These are phyloP conservation scores for Monochamus alternatus DNA, from an alignment of 2,888 invertebrate species.

Conservation along the genomic window DNA sequence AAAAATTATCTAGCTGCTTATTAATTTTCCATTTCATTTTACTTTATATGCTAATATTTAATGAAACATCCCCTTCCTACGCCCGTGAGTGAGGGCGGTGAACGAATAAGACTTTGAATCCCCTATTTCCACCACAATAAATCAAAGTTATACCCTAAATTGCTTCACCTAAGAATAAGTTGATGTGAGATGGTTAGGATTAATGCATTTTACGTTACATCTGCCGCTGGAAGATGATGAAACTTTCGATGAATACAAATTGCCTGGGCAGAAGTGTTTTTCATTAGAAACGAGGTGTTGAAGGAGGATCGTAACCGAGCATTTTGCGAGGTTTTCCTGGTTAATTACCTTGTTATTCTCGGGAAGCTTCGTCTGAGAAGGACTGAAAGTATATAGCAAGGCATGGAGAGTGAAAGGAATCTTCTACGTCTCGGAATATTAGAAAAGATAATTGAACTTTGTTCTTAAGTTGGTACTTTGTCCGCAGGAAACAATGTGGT, in stretches of 20 bases:
- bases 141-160: conserved; percentile 53
- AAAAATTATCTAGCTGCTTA: neutral
- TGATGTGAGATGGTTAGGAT: conserved; percentile 52
- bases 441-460: conserved; percentile 34
- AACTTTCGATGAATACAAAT: conserved; percentile 59
- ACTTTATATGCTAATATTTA: neutral
- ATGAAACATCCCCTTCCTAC: conserved; percentile 5
- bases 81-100: conserved; percentile 15
- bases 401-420: conserved; percentile 23
- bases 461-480: conserved; percentile 7
- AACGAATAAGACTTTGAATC: conserved; percentile 38
- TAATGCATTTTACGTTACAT: conserved; percentile 56
- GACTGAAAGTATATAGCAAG: conserved; percentile 14
- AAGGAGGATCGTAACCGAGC: conserved; percentile 32
- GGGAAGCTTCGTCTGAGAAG: conserved; percentile 19
- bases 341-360: conserved; percentile 39
- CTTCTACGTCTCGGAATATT: conserved; percentile 20
- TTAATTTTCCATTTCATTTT: neutral
- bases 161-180: conserved; percentile 53
- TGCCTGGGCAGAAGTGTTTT: conserved; percentile 42
- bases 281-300: conserved; percentile 41
- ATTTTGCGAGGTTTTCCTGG: conserved; percentile 33
- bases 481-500: conserved; percentile 7
- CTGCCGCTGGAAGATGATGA: conserved; percentile 54
- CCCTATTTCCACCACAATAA: conserved; percentile 43